These are phyloP conservation scores for Ardeotis arabs DNA, from an alignment of 2,113 vertebrate genomes.

Conservation along the genomic window DNA sequence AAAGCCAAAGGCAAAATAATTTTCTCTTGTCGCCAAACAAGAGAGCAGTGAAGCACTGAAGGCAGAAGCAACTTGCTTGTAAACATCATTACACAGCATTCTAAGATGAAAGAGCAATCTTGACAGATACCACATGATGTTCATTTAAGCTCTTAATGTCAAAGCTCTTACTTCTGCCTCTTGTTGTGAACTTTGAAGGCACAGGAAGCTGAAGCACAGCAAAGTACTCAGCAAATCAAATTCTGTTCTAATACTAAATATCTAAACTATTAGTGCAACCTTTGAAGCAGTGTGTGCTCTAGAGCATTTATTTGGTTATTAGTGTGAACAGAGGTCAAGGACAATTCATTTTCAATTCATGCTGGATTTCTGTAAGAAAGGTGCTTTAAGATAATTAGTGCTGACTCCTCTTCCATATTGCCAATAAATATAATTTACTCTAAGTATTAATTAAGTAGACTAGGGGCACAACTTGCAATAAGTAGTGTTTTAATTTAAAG, in stretches of 20 bases:
- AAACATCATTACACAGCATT: background rate
- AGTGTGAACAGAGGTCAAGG: background rate
- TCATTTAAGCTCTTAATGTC: background rate
- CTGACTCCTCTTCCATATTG: background rate
- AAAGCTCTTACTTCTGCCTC: background rate
- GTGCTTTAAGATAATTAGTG: background rate
- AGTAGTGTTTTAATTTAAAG: background rate
- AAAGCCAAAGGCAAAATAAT: background rate
- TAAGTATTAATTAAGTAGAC: background rate
- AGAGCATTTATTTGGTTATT: background rate
- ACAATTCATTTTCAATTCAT: background rate
- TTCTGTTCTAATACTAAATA: background rate
- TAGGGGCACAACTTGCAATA: background rate
- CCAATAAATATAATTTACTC: background rate
- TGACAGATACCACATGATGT: background rate
- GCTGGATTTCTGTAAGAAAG: background rate
- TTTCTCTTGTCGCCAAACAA: background rate
- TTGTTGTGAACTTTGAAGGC: background rate
- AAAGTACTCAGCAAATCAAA: background rate
- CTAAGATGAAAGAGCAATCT: background rate
- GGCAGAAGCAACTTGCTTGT: background rate
- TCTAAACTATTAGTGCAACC: background rate
- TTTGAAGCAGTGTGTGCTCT: background rate
- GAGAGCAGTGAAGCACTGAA: background rate
- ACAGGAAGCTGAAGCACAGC: background rate